Base-by-base conservation (phyloP, 2,113 vertebrate genomes). In the Galeopterus variegatus region DNA sequence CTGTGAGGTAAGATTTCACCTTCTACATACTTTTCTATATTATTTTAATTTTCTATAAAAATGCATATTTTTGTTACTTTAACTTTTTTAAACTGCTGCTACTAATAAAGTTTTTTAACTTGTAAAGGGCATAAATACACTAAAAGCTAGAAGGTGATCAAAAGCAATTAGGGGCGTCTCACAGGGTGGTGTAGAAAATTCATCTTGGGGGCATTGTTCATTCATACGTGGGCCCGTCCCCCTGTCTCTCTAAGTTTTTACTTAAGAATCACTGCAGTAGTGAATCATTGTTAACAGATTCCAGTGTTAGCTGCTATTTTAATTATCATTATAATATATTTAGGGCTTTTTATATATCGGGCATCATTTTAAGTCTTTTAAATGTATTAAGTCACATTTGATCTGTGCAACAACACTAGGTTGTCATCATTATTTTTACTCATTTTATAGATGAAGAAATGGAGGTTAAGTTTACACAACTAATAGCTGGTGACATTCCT, bases 221-320 rank as follows among this genome's bases (percentile, higher is more conserved):
- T 0, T 60, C 48, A 19, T 80, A 31, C 12, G 2, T 45, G 9
- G 18, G 36, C 23, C 56, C 41, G 24, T 17, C 12, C 10, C 19
- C 6, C 36, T 14, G 18, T 12, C 2, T 0, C 64, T 69, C 9
- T 56, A 80, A 48, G 14, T 69, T 65, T 75, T 70, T 79, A 69
- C 33, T 56, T 70, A 73, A 89, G 62, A 90, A 14, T 79, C 48
- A 73, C 11, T 88, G 17, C 54, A 50, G 21, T 77, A 56, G 36
- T 84, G 31, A 92, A 64, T 84, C 36, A 69, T 48, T 81, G 23
- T 54, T 96, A 72, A 88, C 54, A 92, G 26, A 83, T 92, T 83
- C 56, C 36, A 77, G 10, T 77, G 23, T 56, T 79, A 84, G 58
- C 41, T 82, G 21, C 64, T n/a, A 33, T 72, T 73, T 54, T 65